These are phyloP conservation scores for Venusia cambrica DNA, from an alignment of 2,888 invertebrate species.

Conservation along the genomic window DNA sequence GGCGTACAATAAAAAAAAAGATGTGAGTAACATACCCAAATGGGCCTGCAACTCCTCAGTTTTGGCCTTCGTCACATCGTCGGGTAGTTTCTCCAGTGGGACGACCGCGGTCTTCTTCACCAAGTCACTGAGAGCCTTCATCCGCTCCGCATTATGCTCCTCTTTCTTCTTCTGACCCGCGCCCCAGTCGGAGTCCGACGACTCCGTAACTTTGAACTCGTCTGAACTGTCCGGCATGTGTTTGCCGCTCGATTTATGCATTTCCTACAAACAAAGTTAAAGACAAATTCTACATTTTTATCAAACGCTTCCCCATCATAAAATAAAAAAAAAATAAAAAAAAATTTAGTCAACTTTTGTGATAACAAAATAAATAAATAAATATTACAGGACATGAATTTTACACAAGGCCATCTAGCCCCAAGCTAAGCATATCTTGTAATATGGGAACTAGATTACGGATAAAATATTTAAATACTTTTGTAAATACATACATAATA, in stretches of 20 bases:
- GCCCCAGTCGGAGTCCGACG: slow-evolving; percentile 53
- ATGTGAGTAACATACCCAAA: slow-evolving; percentile 51
- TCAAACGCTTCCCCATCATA: too few species aligned
- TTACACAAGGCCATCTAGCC: too few species aligned
- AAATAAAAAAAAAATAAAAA: too few species aligned
- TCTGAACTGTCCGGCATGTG: slow-evolving; percentile 78
- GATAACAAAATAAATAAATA: too few species aligned
- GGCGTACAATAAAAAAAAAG: too few species aligned
- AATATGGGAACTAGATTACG: too few species aligned
- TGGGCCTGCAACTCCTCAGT: slow-evolving; percentile 60
- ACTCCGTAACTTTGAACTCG: slow-evolving; percentile 67
- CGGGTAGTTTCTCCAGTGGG: slow-evolving; percentile 65
- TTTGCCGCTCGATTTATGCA: slow-evolving; percentile 77
- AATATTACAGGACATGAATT: too few species aligned
- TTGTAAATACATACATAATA: too few species aligned
- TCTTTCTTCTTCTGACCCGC: slow-evolving; percentile 56
- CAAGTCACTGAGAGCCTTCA: slow-evolving; percentile 51
- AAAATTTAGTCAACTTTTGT: too few species aligned
- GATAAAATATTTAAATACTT: too few species aligned
- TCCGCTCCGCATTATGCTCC: slow-evolving; percentile 47
- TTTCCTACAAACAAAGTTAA: slow-evolving; percentile 52
- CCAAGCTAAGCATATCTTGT: too few species aligned
- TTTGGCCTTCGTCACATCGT: slow-evolving; percentile 61
- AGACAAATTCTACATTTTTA: background rate
- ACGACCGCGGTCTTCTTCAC: slow-evolving; percentile 65